Conservation (phyloP, 2,797 vertebrate genomes). For the Nyctalus aviator region DNA sequence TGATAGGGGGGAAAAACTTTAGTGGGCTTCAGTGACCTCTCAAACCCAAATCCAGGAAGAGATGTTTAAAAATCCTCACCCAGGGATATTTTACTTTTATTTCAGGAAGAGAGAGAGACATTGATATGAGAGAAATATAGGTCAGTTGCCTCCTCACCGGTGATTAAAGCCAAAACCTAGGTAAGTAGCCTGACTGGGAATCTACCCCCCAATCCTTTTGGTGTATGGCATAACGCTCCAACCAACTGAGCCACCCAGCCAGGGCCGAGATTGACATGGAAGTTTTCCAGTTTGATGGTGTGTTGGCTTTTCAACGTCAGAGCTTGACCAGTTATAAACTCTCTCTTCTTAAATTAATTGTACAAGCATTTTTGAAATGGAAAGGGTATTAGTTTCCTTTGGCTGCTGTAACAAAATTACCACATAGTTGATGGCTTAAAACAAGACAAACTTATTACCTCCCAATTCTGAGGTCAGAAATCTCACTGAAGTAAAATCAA, state of each 20-base stretch:
- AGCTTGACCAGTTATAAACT: slow-evolving; percentile 1
- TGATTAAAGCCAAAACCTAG: neutral
- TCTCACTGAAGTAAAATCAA: neutral
- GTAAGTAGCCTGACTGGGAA: neutral
- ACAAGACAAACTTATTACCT: neutral
- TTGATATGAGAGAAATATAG: neutral
- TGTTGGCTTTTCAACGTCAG: slow-evolving; percentile 59
- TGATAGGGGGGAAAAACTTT: slow-evolving; percentile 74
- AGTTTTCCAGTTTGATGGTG: slow-evolving; percentile 60
- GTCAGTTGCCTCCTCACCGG: neutral
- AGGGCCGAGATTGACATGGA: slow-evolving; percentile 1
- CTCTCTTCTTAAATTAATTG: neutral
- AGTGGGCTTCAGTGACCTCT: slow-evolving; percentile 57
- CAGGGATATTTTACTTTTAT: neutral
- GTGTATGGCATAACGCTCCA: neutral
- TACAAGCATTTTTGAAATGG: slow-evolving; percentile 5
- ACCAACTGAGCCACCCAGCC: neutral
- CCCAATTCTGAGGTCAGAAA: neutral
- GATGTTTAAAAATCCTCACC: neutral
- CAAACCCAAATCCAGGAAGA: slow-evolving; percentile 64
- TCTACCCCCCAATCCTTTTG: neutral
- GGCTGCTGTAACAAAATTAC: neutral
- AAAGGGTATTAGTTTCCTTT: neutral
- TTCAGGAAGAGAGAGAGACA: neutral
- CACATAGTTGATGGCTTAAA: neutral